A percentile compares a stretch with the other conserved stretches of the same genome.
Evolutionary conservation across 2,113 vertebrate genomes (phyloP).

Genomic region (Oxyruncus cristatus): DNA sequence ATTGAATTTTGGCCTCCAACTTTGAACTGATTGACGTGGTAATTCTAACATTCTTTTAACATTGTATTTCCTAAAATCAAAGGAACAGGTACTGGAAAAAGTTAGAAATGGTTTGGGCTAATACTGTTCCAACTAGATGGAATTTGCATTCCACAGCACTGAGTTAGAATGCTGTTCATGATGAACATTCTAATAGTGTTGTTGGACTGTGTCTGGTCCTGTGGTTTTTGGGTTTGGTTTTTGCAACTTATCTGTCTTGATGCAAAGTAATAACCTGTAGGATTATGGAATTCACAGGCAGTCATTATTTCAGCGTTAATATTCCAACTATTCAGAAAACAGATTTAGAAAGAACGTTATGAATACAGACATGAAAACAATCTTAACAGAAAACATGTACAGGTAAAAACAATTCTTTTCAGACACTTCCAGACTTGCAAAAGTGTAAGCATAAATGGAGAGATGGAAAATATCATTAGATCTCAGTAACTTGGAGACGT

Average conservation of each 20-base stretch:
- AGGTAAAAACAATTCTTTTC: neutral
- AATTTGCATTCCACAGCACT: neutral
- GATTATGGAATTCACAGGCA: neutral
- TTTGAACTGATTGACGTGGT: neutral
- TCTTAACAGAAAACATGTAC: neutral
- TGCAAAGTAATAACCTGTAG: neutral
- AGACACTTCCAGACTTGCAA: constrained; percentile 35
- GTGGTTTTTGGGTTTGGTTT: neutral
- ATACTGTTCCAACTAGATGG: neutral
- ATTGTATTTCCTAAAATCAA: neutral
- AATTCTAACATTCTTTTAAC: neutral
- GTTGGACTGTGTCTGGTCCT: neutral
- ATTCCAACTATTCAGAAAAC: neutral
- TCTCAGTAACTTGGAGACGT: neutral
- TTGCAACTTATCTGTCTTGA: neutral
- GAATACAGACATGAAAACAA: neutral
- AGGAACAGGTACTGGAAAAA: neutral
- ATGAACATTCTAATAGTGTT: neutral
- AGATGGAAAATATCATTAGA: constrained; percentile 8
- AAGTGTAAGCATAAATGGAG: neutral
- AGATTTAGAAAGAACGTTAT: neutral
- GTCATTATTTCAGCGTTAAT: neutral
- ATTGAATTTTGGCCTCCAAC: neutral
- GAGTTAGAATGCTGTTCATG: neutral
- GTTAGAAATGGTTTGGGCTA: neutral